Base-by-base conservation (phyloP, 2,797 vertebrate genomes). In the Pangasius djambal region DNA sequence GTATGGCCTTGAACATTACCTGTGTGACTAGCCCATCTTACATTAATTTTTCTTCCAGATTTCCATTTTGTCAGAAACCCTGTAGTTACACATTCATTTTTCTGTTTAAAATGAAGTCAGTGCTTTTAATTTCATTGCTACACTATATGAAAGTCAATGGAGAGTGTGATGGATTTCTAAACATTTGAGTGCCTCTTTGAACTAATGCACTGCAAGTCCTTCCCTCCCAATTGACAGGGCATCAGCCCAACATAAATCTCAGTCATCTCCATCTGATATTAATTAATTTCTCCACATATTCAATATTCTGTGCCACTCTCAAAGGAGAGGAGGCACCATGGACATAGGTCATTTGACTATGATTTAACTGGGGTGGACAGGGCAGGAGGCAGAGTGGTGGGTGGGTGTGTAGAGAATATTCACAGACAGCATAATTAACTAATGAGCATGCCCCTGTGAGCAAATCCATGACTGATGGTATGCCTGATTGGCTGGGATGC, bases 381-480 rank as follows among this genome's bases (percentile, higher is more conserved):
- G 79, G 81, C 57, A 89, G 87, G 86, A 72, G 89, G 84, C 72
- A 28, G 59, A 61, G 74, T 75, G 55, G 50, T 40, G 79, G 83
- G 87, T 82, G 52, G 70, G 84, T 22, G 77, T 22, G 55, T 78
- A 44, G 55, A 78, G 86, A 72, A 89, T 89, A 88, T 91, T 90
- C 89, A 91, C 85, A 88, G 88, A 89, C 87, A 78, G 89, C 86
- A 74, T 91, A 90, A 92, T 92, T 91, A 93, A 93, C 91, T 89
- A 92, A 91, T 88, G 91, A 93, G 89, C 86, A 75, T 40, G 83
- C 81, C 89, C 83, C 86, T 87, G 67, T 16, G 48, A 85, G 88
- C 86, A 78, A 48, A 86, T 77, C 84, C 90, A 87, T 92, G 91
- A 92, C 63, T 91, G 91, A 92, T 92, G 86, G 83, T 55, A 63